These are phyloP conservation scores for Acrossocheilus wenchowensis DNA, from an alignment of 2,797 vertebrate genomes.

Conservation along the genomic window DNA sequence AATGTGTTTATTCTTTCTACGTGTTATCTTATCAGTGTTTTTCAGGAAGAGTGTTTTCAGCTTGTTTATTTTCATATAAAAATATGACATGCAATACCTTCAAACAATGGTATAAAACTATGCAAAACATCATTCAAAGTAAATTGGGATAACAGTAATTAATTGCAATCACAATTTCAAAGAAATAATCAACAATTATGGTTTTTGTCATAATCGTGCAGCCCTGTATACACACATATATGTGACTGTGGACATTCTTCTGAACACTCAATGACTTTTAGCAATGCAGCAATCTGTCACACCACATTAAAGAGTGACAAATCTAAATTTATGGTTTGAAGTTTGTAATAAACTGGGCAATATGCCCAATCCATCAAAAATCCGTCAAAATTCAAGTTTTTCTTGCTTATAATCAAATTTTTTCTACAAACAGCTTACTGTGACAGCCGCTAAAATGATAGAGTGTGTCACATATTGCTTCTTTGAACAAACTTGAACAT, in stretches of 20 bases:
- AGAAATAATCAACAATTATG: background rate
- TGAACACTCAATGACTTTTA: background rate
- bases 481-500: conserved; percentile 3
- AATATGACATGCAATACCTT: background rate
- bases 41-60: background rate
- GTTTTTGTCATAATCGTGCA: background rate
- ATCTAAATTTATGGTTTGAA: background rate
- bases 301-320: background rate
- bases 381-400: background rate
- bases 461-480: background rate
- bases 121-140: background rate
- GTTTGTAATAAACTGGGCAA: background rate
- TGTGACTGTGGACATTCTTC: background rate
- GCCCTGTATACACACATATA: background rate
- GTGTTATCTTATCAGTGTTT: background rate
- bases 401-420: background rate
- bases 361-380: background rate
- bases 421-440: background rate
- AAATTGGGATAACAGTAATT: background rate
- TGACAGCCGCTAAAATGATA: background rate
- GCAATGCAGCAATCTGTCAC: background rate
- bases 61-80: background rate
- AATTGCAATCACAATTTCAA: background rate
- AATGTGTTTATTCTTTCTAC: background rate
- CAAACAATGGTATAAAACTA: background rate